Base-by-base conservation (phyloP, 2,888 invertebrate species). In the Callyntrura sp. region DNA sequence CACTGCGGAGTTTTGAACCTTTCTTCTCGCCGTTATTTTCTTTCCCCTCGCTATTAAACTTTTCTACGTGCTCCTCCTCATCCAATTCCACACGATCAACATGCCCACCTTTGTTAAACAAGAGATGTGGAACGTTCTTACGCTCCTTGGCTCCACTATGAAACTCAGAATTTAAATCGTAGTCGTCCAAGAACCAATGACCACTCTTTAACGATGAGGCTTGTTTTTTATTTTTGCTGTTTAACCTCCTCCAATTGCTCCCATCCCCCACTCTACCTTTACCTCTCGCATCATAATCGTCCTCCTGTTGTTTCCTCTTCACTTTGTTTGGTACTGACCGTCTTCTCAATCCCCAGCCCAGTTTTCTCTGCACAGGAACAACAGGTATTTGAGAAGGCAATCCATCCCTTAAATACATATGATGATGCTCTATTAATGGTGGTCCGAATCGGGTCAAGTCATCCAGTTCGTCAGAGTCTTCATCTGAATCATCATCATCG, bases 401-500 rank as follows among this genome's bases (percentile, higher is more conserved):
- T 4, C 65, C 78, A n/a, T 81, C 45, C 48, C 86, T 20, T n/a
- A 86, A 48, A 28, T 79, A 73, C 51, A 82, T 83, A n/a, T 90
- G 90, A n/a, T 85, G 79, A 55, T 88, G 70, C 65, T 88, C 85
- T 14, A 55, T 25, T 9, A 88, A 55, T 6, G 88, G 90, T 25
- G 68, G 76, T 17, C 88, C 83, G 68, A 62, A 68, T 25, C 48
- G 60, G 6, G 65, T 43, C 43, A 90, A 57, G 48, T 90, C 81
- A 43, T 90, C 91, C 81, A 86, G 79, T 35, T 90, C 90, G 35
- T 91, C 91, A 8, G 90, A 90, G n/a, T 91, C 91, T 23, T 90
- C 90, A 23, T 91, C 88, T 5, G 90, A 88, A 35, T 88, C 88
- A 60, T 88, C 88, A 57, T 91, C 91, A 60, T 90, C 88, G 45